Percentiles rank a stretch among this genome's conserved stretches.
These are phyloP conservation scores for Apogon hyalosoma DNA, from an alignment of 2,797 vertebrate species.

Conservation along the genomic window DNA sequence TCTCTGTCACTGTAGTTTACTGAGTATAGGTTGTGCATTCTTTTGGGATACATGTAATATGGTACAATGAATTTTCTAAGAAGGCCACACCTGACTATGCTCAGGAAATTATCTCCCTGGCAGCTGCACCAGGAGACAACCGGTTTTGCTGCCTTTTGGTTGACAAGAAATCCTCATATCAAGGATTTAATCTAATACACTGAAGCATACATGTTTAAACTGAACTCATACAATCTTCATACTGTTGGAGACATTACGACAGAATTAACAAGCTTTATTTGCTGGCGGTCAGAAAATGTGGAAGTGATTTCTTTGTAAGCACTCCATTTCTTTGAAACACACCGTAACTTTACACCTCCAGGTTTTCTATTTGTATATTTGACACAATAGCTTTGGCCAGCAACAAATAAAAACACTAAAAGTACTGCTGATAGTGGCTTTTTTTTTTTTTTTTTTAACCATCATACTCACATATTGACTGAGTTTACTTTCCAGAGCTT, in stretches of 20 bases:
- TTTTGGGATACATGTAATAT: slow-evolving; percentile 43
- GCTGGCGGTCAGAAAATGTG: slow-evolving; percentile 12
- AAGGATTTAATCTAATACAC: slow-evolving; percentile 13
- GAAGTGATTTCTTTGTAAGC: slow-evolving; percentile 23
- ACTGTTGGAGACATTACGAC: neutral
- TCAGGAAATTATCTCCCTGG: slow-evolving; percentile 81
- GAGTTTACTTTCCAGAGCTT: slow-evolving; percentile 36
- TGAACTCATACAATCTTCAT: neutral
- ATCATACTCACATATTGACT: slow-evolving; percentile 60
- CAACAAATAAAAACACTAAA: neutral
- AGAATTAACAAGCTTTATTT: slow-evolving; percentile 3
- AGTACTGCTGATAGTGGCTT: too few relatives aligned
- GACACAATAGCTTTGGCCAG: neutral
- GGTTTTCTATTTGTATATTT: neutral
- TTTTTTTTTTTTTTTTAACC: neutral
- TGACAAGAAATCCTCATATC: slow-evolving; percentile 49
- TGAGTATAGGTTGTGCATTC: slow-evolving; percentile 35
- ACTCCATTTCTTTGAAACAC: neutral
- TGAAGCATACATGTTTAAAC: slow-evolving; percentile 2
- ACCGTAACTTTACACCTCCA: neutral
- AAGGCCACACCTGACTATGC: slow-evolving; percentile 82
- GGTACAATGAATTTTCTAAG: slow-evolving; percentile 57
- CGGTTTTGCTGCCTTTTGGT: slow-evolving; percentile 67
- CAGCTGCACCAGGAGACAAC: slow-evolving; percentile 73
- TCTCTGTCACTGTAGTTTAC: slow-evolving; percentile 42